These are phyloP conservation scores for Pitta sordida DNA, from an alignment of 2,113 vertebrate genomes.

Conservation along the genomic window DNA sequence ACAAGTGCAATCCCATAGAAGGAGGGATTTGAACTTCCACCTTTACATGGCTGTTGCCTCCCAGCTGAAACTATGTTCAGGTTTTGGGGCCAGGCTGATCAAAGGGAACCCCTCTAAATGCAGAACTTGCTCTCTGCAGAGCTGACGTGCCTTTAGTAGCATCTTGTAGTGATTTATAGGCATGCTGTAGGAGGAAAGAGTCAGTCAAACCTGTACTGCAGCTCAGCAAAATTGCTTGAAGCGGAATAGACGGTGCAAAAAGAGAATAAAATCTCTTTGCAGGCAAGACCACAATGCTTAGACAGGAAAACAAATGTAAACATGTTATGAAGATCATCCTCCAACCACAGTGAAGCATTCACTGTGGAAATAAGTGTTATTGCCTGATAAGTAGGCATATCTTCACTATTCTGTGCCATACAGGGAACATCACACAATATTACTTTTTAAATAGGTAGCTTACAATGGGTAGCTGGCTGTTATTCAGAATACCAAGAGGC, in stretches of 20 bases:
- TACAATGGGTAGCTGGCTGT: not conserved
- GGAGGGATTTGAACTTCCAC: not conserved
- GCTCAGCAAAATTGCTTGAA: slow-evolving; percentile 15
- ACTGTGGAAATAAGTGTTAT: not conserved
- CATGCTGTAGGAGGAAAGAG: not conserved
- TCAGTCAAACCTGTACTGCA: slow-evolving; percentile 46
- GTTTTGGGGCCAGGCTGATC: not conserved
- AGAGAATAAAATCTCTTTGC: not conserved
- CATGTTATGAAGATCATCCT: not conserved
- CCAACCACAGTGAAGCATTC: not conserved
- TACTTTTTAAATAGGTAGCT: not conserved
- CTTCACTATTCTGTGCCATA: not conserved
- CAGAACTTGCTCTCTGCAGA: not conserved
- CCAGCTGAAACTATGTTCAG: not conserved
- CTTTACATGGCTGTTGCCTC: not conserved
- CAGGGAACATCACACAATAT: not conserved
- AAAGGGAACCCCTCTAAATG: not conserved
- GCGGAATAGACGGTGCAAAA: slow-evolving; percentile 17
- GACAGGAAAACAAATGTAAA: not conserved
- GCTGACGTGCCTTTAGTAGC: slow-evolving; percentile 12
- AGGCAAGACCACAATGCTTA: not conserved
- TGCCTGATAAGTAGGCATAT: not conserved
- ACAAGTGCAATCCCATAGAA: not conserved
- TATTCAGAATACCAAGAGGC: not conserved
- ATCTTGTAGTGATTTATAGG: slow-evolving; percentile 34